A percentile compares a stretch with the other conserved stretches of the same genome.
Conservation (phyloP, 2,888 invertebrate species). For the Diogma glabrata region DNA sequence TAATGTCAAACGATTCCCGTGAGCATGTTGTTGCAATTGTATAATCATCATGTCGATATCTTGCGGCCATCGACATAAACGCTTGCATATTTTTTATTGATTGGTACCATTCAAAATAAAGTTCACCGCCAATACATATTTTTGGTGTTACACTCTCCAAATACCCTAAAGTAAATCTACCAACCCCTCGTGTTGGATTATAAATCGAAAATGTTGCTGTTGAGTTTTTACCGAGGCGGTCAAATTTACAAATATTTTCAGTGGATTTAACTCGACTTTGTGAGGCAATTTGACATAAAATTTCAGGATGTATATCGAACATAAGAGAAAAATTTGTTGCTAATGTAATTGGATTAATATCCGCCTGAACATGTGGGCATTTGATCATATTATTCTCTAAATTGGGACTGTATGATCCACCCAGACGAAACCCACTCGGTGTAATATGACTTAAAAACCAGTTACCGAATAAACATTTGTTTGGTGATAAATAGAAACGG, state of each 20-base stretch:
- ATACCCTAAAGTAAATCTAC: slow-evolving; percentile 29
- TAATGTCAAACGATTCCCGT: slow-evolving; percentile 30
- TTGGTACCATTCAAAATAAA: slow-evolving; percentile 31
- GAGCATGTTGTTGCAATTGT: slow-evolving; percentile 30
- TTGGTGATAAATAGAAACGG: slow-evolving; percentile 27
- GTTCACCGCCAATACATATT: slow-evolving; percentile 30
- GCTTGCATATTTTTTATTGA: slow-evolving; percentile 22
- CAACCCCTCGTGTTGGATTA: slow-evolving; percentile 26
- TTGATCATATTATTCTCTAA: slow-evolving; percentile 29
- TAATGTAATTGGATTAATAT: slow-evolving; percentile 33
- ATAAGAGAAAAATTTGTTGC: slow-evolving; percentile 32
- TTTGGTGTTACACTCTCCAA: slow-evolving; percentile 29
- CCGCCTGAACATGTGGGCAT: slow-evolving; percentile 29
- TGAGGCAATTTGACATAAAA: slow-evolving; percentile 28
- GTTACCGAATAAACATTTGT: slow-evolving; percentile 27
- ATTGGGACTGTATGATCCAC: slow-evolving; percentile 29
- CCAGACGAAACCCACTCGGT: slow-evolving; percentile 33
- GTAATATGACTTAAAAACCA: slow-evolving; percentile 32
- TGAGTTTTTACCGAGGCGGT: slow-evolving; percentile 25
- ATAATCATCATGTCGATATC: slow-evolving; percentile 27
- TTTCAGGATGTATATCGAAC: too few species aligned
- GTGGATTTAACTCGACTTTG: slow-evolving; percentile 22
- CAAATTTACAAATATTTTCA: slow-evolving; percentile 27
- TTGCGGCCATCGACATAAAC: slow-evolving; percentile 28
- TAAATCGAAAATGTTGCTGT: slow-evolving; percentile 30